A percentile compares a stretch with the other conserved stretches of the same genome.
These are phyloP conservation scores for Uropsilus gracilis DNA, from an alignment of 2,113 vertebrate genomes.

Conservation along the genomic window DNA sequence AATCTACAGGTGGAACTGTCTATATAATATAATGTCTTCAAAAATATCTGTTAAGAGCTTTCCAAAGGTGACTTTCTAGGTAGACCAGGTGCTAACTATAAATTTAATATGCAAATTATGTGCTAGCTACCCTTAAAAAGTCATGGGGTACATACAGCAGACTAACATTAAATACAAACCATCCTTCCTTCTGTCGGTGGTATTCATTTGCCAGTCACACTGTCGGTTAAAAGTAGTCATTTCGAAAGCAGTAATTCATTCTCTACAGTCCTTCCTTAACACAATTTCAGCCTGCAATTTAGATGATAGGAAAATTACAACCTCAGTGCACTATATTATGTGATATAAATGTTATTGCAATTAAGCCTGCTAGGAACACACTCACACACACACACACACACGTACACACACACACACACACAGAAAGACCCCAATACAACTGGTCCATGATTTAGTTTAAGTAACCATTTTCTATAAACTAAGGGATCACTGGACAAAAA, in stretches of 20 bases:
- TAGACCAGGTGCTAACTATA: slow-evolving; percentile 13
- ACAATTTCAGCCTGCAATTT: slow-evolving; percentile 91
- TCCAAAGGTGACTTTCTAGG: slow-evolving; percentile 40
- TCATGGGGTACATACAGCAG: slow-evolving; percentile 55
- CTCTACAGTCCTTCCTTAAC: slow-evolving; percentile 84
- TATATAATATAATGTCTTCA: background rate
- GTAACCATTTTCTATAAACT: slow-evolving; percentile 49
- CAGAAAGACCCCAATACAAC: slow-evolving; percentile 71
- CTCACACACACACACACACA: slow-evolving; percentile 66
- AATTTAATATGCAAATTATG: slow-evolving; percentile 65
- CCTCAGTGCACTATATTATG: slow-evolving; percentile 86
- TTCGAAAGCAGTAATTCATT: slow-evolving; percentile 89
- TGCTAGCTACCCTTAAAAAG: slow-evolving; percentile 9
- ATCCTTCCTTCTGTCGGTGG: slow-evolving; percentile 68
- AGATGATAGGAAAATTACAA: slow-evolving; percentile 92
- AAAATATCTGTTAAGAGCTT: slow-evolving; percentile 22
- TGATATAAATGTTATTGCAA: slow-evolving; percentile 89
- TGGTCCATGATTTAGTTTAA: slow-evolving; percentile 6
- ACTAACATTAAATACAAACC: slow-evolving; percentile 54
- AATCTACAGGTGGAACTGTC: background rate
- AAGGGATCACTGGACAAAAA: background rate
- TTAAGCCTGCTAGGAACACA: slow-evolving; percentile 85
- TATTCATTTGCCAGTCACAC: slow-evolving; percentile 82
- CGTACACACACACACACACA: slow-evolving; percentile 52
- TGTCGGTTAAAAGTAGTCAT: slow-evolving; percentile 84